Percentiles rank a stretch among this genome's conserved stretches.
Conservation (phyloP, 2,113 vertebrate genomes). For the Paracanthobrama guichenoti region DNA sequence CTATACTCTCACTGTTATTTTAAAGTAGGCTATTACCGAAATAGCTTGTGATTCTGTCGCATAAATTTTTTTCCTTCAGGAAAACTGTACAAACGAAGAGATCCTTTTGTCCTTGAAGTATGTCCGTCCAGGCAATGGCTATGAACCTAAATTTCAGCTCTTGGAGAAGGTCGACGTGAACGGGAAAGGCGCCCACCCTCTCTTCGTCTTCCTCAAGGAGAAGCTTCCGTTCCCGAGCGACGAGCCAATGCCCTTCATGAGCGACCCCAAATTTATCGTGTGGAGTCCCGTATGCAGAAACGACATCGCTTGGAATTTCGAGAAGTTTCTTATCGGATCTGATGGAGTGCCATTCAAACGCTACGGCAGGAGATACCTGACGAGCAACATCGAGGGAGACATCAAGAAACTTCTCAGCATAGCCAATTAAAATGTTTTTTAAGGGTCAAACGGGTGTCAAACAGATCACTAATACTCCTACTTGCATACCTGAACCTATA, state of each 20-base stretch:
- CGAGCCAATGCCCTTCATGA: constrained; percentile 74
- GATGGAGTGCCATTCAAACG: constrained; percentile 80
- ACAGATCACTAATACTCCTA: background rate
- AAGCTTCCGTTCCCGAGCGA: constrained; percentile 78
- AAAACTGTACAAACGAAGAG: constrained; percentile 81
- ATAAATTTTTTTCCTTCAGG: constrained; percentile 62
- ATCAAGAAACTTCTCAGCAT: constrained; percentile 75
- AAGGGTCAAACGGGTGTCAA: background rate
- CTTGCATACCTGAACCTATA: background rate
- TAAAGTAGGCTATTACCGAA: background rate
- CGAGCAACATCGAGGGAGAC: constrained; percentile 79
- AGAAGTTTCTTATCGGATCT: constrained; percentile 81
- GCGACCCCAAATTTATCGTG: constrained; percentile 76
- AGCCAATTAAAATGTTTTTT: constrained; percentile 39
- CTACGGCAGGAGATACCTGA: constrained; percentile 81
- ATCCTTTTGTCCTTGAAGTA: constrained; percentile 77
- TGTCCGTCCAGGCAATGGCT: constrained; percentile 81
- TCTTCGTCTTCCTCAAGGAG: constrained; percentile 78
- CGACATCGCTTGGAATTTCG: constrained; percentile 84
- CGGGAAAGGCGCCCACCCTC: constrained; percentile 77
- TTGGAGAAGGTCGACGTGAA: constrained; percentile 88
- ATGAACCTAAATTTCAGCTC: constrained; percentile 80
- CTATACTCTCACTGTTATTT: background rate
- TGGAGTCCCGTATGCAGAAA: constrained; percentile 83
- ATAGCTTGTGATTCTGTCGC: background rate